phyloP scores from a whole-genome alignment of 2,888 invertebrate species.

The Eulithis prunata region DNA sequence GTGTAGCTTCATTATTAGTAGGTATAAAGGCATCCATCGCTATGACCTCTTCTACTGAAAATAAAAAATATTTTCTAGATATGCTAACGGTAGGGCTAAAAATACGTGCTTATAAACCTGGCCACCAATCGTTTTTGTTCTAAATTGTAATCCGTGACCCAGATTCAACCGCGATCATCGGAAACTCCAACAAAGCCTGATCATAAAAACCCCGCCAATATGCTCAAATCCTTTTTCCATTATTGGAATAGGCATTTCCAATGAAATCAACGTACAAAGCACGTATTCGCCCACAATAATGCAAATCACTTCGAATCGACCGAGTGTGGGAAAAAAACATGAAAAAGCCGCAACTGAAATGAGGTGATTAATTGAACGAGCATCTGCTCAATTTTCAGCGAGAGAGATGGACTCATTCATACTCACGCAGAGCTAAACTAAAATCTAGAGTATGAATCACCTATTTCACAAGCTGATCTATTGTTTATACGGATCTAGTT shows the following conservation, averaged over 20 bases:
- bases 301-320: conserved; percentile 20
- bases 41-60: not conserved
- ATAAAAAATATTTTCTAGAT: too few species aligned
- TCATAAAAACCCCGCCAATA: not conserved
- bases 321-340: conserved; percentile 24
- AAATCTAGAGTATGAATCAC: too few species aligned
- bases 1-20: too few species aligned
- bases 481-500: too few species aligned
- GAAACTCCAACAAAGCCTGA: not conserved
- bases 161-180: not conserved
- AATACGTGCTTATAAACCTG: not conserved
- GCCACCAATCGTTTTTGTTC: not conserved
- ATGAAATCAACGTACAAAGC: conserved; percentile 13
- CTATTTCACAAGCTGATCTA: too few species aligned
- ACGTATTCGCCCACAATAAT: conserved; percentile 19
- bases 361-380: conserved; percentile 23
- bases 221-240: conserved; percentile 10
- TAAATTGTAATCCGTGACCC: not conserved
- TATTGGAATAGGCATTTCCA: conserved; percentile 10
- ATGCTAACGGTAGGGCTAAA: not conserved
- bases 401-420: not conserved
- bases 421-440: too few species aligned
- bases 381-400: conserved; percentile 12
- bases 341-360: conserved; percentile 19
- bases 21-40: not conserved